Conservation (phyloP, 2,113 vertebrate species). For the Neofelis nebulosa region DNA sequence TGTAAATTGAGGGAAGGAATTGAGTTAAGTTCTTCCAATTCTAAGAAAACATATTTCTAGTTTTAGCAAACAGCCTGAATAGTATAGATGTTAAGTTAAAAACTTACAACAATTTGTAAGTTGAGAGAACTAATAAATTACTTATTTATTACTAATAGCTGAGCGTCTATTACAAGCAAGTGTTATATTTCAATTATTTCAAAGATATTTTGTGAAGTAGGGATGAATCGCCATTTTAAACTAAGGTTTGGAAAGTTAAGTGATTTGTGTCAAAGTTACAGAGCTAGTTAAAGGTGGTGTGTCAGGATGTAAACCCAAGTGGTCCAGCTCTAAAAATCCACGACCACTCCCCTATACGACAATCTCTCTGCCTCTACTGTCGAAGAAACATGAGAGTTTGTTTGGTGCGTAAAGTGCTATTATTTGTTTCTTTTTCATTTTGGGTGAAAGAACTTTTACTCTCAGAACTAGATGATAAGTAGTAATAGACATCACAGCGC, state of each 20-base stretch:
- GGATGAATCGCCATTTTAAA: not conserved
- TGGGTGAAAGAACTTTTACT: not conserved
- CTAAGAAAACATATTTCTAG: not conserved
- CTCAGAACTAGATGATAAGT: not conserved
- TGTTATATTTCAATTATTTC: not conserved
- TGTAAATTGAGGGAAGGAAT: not conserved
- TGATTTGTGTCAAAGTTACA: not conserved
- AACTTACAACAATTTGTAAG: not conserved
- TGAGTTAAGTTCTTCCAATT: not conserved
- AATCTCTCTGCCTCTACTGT: not conserved
- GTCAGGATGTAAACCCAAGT: not conserved
- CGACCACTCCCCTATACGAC: not conserved
- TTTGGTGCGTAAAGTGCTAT: not conserved
- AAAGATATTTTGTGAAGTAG: not conserved
- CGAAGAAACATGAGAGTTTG: not conserved
- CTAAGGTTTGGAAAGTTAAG: not conserved
- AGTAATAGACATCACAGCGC: not conserved
- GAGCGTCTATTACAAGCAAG: not conserved
- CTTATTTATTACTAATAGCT: too few relatives aligned
- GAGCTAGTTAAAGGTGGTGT: not conserved
- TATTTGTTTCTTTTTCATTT: not conserved
- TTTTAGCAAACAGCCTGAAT: not conserved
- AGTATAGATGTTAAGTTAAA: not conserved
- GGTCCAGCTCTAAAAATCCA: not conserved
- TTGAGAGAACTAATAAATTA: not conserved